These are phyloP conservation scores for Bombus soroeensis DNA, from an alignment of 1,140 invertebrate species.

Conservation along the genomic window DNA sequence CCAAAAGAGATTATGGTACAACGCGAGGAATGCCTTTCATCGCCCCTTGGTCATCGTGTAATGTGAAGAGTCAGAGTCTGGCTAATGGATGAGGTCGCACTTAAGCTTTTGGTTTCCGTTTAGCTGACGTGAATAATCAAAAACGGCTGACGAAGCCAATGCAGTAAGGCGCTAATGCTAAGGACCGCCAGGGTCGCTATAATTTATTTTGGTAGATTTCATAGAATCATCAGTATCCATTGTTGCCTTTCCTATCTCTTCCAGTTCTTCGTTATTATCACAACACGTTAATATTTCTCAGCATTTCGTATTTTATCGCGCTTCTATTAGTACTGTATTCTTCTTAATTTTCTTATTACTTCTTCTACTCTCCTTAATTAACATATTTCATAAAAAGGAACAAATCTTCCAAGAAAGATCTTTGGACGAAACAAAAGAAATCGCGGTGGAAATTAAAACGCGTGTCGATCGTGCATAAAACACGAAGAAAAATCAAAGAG, in stretches of 20 bases:
- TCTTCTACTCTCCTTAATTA: background rate
- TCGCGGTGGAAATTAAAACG: background rate
- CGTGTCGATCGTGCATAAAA: background rate
- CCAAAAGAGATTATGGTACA: background rate
- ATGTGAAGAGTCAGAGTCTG: background rate
- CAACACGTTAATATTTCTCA: too few species aligned
- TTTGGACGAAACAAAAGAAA: background rate
- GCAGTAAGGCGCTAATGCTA: background rate
- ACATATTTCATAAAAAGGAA: background rate
- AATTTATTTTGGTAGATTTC: slow-evolving; percentile 24
- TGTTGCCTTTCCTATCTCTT: background rate
- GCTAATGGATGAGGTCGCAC: slow-evolving; percentile 10
- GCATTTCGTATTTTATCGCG: background rate
- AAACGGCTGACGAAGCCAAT: slow-evolving; percentile 36
- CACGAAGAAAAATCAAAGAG: background rate
- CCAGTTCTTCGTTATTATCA: background rate
- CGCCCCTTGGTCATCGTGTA: background rate
- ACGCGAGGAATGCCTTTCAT: background rate
- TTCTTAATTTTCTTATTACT: too few species aligned
- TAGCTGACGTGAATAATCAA: slow-evolving; percentile 24
- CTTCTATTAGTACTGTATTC: background rate
- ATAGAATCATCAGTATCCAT: background rate
- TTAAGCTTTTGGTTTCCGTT: background rate
- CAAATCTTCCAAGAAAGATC: too few species aligned
- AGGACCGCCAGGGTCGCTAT: background rate